Evolutionary conservation across 2,113 vertebrate species (phyloP).

Genomic region (Enhydra lutris): DNA sequence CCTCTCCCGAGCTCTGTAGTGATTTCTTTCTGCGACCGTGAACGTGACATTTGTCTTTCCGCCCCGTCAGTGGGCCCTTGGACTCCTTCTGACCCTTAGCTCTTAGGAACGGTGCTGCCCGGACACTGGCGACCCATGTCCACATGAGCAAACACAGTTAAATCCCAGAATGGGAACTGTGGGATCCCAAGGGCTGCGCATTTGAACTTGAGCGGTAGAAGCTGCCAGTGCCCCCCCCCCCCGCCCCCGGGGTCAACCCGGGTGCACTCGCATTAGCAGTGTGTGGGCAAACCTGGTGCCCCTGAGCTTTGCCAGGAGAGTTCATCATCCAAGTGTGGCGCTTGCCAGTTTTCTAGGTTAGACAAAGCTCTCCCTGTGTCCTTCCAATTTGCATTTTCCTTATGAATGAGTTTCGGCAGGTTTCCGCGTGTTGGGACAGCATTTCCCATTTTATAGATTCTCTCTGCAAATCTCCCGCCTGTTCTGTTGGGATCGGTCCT

Average conservation of each 20-base stretch:
- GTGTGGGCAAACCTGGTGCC: neutral
- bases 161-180: neutral
- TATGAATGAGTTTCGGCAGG: neutral
- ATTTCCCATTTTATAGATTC: neutral
- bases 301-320: neutral
- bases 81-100: neutral
- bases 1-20: neutral
- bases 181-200: neutral
- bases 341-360: neutral
- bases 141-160: neutral
- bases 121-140: neutral
- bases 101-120: neutral
- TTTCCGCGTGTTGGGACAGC: neutral
- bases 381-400: neutral
- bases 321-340: neutral
- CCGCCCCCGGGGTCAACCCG: neutral
- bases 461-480: neutral
- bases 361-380: neutral
- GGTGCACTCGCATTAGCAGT: neutral
- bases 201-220: neutral
- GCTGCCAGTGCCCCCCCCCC: neutral
- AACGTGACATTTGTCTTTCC: neutral
- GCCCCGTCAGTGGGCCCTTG: neutral
- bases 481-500: neutral
- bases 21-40: neutral